phyloP scores from a whole-genome alignment of 2,797 vertebrate genomes.

The Microhierax caerulescens region DNA sequence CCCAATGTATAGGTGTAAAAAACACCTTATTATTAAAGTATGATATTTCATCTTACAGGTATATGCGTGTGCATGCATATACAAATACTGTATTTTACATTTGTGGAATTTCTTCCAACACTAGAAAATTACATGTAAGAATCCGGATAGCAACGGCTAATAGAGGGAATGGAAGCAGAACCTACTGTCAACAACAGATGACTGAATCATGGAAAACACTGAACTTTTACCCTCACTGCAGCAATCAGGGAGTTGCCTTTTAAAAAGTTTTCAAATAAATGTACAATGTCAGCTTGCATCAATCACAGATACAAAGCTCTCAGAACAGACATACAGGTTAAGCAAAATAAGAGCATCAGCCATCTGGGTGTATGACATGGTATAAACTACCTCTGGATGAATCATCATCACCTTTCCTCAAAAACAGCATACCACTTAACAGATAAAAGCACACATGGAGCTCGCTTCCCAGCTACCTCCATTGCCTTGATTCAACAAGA shows the following conservation, averaged over 20 bases:
- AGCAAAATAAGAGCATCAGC: neutral
- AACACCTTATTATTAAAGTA: neutral
- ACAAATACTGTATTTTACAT: neutral
- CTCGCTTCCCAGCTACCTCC: neutral
- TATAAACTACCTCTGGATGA: neutral
- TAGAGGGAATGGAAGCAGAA: neutral
- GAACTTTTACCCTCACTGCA: neutral
- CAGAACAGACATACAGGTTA: neutral
- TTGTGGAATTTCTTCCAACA: neutral
- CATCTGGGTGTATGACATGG: neutral
- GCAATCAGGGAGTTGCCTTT: neutral
- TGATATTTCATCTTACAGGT: fast-evolving
- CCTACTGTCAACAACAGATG: neutral
- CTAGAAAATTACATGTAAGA: neutral
- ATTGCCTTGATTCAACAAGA: neutral
- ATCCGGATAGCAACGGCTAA: neutral
- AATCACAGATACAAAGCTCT: fast-evolving
- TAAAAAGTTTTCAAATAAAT: neutral
- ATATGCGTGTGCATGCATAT: fast-evolving
- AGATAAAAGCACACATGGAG: neutral
- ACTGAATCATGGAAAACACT: neutral
- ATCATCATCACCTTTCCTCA: neutral
- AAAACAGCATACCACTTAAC: neutral
- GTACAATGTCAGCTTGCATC: neutral
- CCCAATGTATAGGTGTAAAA: neutral